Percentiles rank a stretch among this genome's conserved stretches.
Evolutionary conservation across 2,113 vertebrate genomes (phyloP).

Genomic region (Burhinus bistriatus): DNA sequence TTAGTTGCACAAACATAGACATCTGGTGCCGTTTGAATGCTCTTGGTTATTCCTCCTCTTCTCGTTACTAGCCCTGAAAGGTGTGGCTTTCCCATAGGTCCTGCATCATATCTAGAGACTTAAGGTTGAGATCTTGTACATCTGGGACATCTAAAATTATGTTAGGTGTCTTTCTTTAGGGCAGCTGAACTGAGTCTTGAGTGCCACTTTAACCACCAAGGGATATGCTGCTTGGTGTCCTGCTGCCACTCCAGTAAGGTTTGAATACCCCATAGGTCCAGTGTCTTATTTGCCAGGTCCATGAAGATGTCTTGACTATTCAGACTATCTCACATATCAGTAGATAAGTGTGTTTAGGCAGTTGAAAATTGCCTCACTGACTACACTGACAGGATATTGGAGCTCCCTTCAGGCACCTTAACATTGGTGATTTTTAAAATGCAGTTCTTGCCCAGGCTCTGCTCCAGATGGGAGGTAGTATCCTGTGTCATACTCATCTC

Average conservation of each 20-base stretch:
- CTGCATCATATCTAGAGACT: not conserved
- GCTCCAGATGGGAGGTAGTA: not conserved
- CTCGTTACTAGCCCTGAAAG: not conserved
- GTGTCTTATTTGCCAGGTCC: not conserved
- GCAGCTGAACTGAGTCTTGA: not conserved
- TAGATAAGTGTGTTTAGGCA: not conserved
- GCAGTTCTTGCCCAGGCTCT: not conserved
- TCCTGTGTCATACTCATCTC: not conserved
- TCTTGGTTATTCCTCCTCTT: not conserved
- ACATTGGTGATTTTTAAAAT: not conserved
- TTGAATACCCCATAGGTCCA: accelerated
- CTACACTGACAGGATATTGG: not conserved
- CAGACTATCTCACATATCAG: not conserved
- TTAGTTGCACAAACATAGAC: slow-evolving; percentile 15
- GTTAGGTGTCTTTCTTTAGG: not conserved
- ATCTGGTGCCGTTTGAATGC: slow-evolving; percentile 25
- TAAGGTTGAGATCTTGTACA: not conserved
- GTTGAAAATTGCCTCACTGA: not conserved
- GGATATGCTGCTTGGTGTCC: not conserved
- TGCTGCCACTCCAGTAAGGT: not conserved
- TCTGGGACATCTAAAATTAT: not conserved
- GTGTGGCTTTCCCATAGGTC: not conserved
- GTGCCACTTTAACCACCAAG: not conserved
- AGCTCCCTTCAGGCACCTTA: not conserved
- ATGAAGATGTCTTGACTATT: not conserved